phyloP scores from a whole-genome alignment of 2,113 vertebrate species.

The Phainopepla nitens region DNA sequence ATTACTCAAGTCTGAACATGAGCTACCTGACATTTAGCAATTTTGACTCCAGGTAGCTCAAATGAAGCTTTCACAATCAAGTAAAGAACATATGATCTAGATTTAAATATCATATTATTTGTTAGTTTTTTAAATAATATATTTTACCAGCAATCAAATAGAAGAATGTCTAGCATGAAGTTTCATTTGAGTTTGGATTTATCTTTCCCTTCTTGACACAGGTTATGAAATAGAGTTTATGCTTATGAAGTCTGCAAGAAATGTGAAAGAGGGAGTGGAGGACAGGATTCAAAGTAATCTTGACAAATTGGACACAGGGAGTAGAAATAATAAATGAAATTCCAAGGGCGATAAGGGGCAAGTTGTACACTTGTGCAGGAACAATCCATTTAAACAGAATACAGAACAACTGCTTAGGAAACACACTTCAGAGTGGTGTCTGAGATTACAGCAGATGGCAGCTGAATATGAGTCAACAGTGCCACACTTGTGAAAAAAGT shows the following conservation, averaged over 20 bases:
- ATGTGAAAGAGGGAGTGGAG: background rate
- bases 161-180: background rate
- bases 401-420: constrained; percentile 3
- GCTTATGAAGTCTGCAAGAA: background rate
- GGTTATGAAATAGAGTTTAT: background rate
- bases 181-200: background rate
- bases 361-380: background rate
- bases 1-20: background rate
- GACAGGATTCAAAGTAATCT: background rate
- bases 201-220: background rate
- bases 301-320: background rate
- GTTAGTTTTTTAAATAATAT: background rate
- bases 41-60: background rate
- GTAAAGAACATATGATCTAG: background rate
- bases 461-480: background rate
- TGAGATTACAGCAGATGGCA: constrained; percentile 10
- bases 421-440: background rate
- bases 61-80: background rate
- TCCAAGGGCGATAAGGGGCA: background rate
- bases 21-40: background rate
- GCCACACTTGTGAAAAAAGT: background rate
- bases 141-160: background rate
- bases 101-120: background rate
- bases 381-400: background rate
- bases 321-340: background rate